Base-by-base conservation (phyloP, 2,888 invertebrate genomes). In the Ephialtes manifestator region DNA sequence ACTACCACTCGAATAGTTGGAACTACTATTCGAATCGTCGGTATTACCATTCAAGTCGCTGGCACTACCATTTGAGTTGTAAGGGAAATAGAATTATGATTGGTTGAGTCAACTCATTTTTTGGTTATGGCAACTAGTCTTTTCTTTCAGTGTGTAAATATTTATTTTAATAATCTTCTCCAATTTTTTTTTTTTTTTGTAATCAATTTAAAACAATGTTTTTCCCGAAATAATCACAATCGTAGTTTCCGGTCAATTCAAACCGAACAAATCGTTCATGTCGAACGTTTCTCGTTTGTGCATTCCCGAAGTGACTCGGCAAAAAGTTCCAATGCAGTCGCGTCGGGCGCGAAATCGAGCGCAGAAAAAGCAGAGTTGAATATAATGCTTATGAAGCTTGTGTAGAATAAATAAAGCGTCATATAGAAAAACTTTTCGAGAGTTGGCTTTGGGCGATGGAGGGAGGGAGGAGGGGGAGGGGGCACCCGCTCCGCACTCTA, bases 321-420 rank as follows among this genome's bases (percentile, higher is more conserved):
- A 8, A 63, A 63, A 63, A 63, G 35, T 35, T 18, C 35, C 58
- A 20, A 28, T 10, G 24, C 35, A n/a, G n/a, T 63, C 35, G 35
- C 60, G 35, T 31, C 35, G 18, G 35, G 31, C 35, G 35, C 60
- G 60, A 35, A 63, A 63, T 63, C 35, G 60, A 35, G 31, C 68
- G 35, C 35, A 1, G n/a, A 39, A 39, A 63, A n/a, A 39, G n/a
- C n/a, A 63, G 15, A 46, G 58, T 48, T 13, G 48, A 75, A 75
- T 75, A 60, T 60, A 74, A 74, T 74, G 60, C 74, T 74, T 31
- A 75, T 75, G 48, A 75, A 75, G 63, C 63, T 75, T 48, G 63
- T 31, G 31, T 63, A 48, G 58, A 63, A 75, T 75, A 75, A 75
- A 75, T 75, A 75, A 75, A 75, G 63, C 48, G 60, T 75, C 55